Evolutionary conservation across 2,888 invertebrate species (phyloP).

Genomic region (Caenorhabditis afra): DNA sequence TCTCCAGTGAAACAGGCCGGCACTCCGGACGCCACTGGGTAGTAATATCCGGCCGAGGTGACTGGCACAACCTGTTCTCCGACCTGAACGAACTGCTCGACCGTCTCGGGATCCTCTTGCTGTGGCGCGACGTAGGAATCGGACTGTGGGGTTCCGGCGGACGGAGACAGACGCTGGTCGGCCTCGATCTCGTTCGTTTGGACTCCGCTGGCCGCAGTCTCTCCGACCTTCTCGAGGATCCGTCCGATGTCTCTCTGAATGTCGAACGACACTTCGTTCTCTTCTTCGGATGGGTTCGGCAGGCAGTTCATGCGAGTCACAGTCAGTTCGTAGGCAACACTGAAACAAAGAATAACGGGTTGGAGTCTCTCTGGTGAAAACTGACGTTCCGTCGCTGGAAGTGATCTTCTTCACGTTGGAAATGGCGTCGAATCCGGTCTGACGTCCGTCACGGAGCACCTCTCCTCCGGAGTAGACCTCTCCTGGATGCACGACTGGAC

Average conservation of each 20-base stretch:
- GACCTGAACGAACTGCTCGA: conserved; percentile 67
- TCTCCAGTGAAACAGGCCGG: conserved; percentile 74
- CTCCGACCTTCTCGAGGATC: conserved; percentile 75
- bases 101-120: conserved; percentile 27
- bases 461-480: conserved; percentile 78
- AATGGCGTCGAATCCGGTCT: conserved; percentile 77
- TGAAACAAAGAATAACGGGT: conserved; percentile 20
- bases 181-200: conserved; percentile 57
- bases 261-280: conserved; percentile 70
- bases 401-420: conserved; percentile 71
- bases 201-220: conserved; percentile 56
- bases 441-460: conserved; percentile 76
- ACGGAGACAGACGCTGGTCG: conserved; percentile 57
- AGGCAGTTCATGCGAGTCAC: conserved; percentile 78
- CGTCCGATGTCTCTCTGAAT: conserved; percentile 70
- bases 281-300: conserved; percentile 73
- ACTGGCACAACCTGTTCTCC: conserved; percentile 77
- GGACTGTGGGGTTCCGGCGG: conserved; percentile 23
- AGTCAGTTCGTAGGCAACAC: conserved; percentile 73
- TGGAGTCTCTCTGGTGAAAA: neutral
- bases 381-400: conserved; percentile 68
- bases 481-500: conserved; percentile 74
- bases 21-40: conserved; percentile 73
- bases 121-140: conserved; percentile 46
- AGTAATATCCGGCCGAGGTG: conserved; percentile 76